Evolutionary conservation across 2,113 vertebrate genomes (phyloP).

Genomic region (Dicentrarchus labrax): DNA sequence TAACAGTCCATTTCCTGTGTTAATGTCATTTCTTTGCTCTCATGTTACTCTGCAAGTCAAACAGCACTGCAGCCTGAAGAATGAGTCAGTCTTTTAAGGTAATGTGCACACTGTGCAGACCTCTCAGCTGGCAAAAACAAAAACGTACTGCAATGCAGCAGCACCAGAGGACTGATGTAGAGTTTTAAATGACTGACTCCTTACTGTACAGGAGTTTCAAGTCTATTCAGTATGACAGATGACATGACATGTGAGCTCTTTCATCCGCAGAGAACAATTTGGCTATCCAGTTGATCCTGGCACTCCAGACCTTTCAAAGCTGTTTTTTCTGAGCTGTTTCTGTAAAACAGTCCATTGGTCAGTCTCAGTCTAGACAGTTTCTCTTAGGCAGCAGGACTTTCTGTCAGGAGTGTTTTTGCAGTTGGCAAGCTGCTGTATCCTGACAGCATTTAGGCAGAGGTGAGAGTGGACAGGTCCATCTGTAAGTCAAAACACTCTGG

Average conservation of each 20-base stretch:
- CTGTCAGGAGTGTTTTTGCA: conserved; percentile 7
- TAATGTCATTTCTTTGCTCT: conserved; percentile 22
- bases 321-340: background rate
- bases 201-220: conserved; percentile 19
- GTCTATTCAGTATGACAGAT: conserved; percentile 19
- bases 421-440: conserved; percentile 27
- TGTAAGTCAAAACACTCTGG: conserved; percentile 41
- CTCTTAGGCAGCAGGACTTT: conserved; percentile 16
- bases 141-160: conserved; percentile 61
- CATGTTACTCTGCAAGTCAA: conserved; percentile 25
- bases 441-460: conserved; percentile 42
- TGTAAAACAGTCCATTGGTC: conserved; percentile 25
- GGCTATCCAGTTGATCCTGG: conserved; percentile 9
- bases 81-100: conserved; percentile 53
- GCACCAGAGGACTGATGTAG: conserved; percentile 1
- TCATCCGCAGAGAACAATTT: conserved; percentile 43
- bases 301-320: conserved; percentile 19
- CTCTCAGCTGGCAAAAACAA: conserved; percentile 40
- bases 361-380: background rate
- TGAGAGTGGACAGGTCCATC: conserved; percentile 38
- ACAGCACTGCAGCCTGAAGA: conserved; percentile 30
- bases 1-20: conserved; percentile 32
- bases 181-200: conserved; percentile 44
- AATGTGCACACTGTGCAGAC: conserved; percentile 38
- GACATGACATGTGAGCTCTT: conserved; percentile 19